Conservation (phyloP, 2,888 invertebrate genomes). For the Xanthorhoe spadicearia region DNA sequence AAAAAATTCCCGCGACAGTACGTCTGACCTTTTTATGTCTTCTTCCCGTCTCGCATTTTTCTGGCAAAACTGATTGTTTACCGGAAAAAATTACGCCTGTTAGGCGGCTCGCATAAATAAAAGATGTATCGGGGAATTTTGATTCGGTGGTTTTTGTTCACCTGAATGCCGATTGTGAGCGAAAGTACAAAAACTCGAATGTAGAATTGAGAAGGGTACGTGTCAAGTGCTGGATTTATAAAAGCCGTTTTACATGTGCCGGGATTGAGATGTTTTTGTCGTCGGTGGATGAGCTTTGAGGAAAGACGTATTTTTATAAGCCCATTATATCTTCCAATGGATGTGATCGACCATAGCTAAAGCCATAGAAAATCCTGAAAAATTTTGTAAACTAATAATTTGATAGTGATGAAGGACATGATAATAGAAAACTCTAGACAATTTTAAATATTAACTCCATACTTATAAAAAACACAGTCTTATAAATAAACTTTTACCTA, state of each 20-base stretch:
- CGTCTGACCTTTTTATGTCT: conserved; percentile 75
- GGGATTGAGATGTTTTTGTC: conserved; percentile 43
- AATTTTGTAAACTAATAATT: no score
- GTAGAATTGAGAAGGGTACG: conserved; percentile 72
- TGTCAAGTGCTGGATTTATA: conserved; percentile 71
- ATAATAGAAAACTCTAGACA: no score
- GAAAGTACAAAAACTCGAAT: conserved; percentile 65
- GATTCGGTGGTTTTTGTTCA: conserved; percentile 77
- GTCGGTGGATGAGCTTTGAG: conserved; percentile 22
- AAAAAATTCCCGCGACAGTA: conserved; percentile 68
- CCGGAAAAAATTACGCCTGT: conserved; percentile 84
- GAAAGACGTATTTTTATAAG: conserved; percentile 3
- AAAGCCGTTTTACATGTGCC: conserved; percentile 53
- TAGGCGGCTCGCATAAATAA: conserved; percentile 80
- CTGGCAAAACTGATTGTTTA: conserved; percentile 84
- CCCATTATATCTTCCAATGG: no score
- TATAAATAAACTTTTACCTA: no score
- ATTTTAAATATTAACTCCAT: no score
- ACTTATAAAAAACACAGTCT: no score
- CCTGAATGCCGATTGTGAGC: conserved; percentile 68
- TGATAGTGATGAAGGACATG: no score
- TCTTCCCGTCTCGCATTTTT: conserved; percentile 81
- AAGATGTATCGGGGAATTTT: conserved; percentile 81
- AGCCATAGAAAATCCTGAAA: no score
- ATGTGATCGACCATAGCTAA: no score